phyloP scores from a whole-genome alignment of 1,140 invertebrate species.

The Drosophila rufa region DNA sequence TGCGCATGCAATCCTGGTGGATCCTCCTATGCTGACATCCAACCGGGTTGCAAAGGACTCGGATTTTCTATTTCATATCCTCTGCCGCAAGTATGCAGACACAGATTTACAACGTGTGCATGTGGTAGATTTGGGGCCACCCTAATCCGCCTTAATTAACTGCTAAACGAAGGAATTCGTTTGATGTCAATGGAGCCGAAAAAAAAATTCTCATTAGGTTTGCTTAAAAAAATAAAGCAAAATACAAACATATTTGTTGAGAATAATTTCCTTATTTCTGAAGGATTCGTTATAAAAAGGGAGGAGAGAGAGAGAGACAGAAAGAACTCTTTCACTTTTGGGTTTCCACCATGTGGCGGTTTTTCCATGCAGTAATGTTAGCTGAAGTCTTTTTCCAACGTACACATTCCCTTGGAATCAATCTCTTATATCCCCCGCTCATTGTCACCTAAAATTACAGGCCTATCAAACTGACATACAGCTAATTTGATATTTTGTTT shows the following conservation, averaged over 20 bases:
- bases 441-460: conserved; percentile 12
- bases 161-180: conserved; percentile 54
- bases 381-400: neutral
- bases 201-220: conserved; percentile 63
- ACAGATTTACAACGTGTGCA: neutral
- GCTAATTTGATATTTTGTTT: conserved; percentile 62
- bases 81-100: conserved; percentile 14
- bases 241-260: conserved; percentile 38
- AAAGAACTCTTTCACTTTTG: neutral
- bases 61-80: conserved; percentile 29
- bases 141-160: conserved; percentile 72
- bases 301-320: neutral
- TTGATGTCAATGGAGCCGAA: conserved; percentile 60
- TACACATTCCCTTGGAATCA: conserved; percentile 3
- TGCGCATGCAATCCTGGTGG: conserved; percentile 24
- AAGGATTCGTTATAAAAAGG: neutral
- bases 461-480: conserved; percentile 54
- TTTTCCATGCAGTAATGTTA: conserved; percentile 18
- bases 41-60: conserved; percentile 20
- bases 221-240: conserved; percentile 39
- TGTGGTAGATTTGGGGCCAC: conserved; percentile 26
- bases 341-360: conserved; percentile 30
- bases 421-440: conserved; percentile 17
- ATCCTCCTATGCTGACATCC: conserved; percentile 26
- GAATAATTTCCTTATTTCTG: conserved; percentile 52